These are phyloP conservation scores for Plagiodera versicolora DNA, from an alignment of 2,888 invertebrate genomes.

Conservation along the genomic window DNA sequence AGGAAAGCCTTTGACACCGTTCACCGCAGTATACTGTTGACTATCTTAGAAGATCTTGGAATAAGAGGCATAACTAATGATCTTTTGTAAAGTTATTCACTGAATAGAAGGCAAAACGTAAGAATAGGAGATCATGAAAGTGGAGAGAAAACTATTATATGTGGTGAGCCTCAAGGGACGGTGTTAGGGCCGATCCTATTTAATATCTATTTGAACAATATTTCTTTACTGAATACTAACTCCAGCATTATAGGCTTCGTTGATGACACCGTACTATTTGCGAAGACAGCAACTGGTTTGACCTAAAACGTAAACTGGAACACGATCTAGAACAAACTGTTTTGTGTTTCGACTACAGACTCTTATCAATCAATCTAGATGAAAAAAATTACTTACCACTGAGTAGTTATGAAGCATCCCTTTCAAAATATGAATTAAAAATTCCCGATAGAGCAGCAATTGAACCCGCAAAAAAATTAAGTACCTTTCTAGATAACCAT, in stretches of 20 bases:
- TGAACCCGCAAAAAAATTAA: neutral
- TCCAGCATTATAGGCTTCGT: neutral
- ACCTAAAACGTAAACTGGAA: neutral
- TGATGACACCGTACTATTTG: slow-evolving; percentile 3
- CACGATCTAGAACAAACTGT: neutral
- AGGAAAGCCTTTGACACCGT: too few relatives aligned
- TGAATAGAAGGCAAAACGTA: too few relatives aligned
- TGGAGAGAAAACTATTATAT: neutral
- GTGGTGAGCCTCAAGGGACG: neutral
- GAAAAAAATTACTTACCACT: neutral
- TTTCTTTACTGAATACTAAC: neutral
- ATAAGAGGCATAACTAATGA: too few relatives aligned
- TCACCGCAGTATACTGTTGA: too few relatives aligned
- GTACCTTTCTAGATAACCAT: slow-evolving; percentile 6
- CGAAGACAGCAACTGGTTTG: neutral
- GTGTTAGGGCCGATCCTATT: neutral
- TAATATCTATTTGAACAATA: neutral
- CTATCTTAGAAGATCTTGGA: too few relatives aligned
- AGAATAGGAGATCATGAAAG: neutral
- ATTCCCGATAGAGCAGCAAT: neutral
- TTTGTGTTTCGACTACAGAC: neutral
- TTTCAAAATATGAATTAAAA: neutral
- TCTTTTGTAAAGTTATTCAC: too few relatives aligned
- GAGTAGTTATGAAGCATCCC: neutral
- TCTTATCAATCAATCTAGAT: too few relatives aligned